phyloP scores from a whole-genome alignment of 2,888 invertebrate genomes.

The Iphiclides podalirius region DNA sequence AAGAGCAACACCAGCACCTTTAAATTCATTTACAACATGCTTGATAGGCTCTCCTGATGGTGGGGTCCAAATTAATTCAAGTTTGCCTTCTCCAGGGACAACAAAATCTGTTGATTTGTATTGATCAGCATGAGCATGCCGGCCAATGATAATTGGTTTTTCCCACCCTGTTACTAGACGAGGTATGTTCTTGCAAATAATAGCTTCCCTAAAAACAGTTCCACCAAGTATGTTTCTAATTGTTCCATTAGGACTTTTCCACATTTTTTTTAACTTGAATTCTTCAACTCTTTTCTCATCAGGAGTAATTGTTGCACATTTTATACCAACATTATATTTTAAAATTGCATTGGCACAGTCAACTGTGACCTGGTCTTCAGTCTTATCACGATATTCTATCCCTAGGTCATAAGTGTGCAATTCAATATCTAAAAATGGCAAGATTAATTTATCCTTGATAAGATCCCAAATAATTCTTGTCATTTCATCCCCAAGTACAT shows the following conservation, averaged over 20 bases:
- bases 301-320: slow-evolving; percentile 99
- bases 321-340: slow-evolving; percentile 98
- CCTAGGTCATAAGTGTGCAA: slow-evolving; percentile 96
- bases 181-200: slow-evolving; percentile 96
- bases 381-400: slow-evolving; percentile 95
- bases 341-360: slow-evolving; percentile 98
- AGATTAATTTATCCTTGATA: slow-evolving; percentile 97
- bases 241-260: slow-evolving; percentile 94
- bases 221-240: slow-evolving; percentile 93
- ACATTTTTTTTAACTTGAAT: slow-evolving; percentile 93
- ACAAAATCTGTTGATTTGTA: slow-evolving; percentile 98
- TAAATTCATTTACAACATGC: slow-evolving; percentile 90
- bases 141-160: slow-evolving; percentile 98
- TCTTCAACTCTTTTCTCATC: slow-evolving; percentile 97
- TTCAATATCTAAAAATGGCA: slow-evolving; percentile 97
- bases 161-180: slow-evolving; percentile 96
- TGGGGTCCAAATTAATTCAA: slow-evolving; percentile 91
- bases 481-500: slow-evolving; percentile 97
- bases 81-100: slow-evolving; percentile 93
- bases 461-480: slow-evolving; percentile 98
- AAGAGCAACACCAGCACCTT: slow-evolving; percentile 93
- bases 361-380: slow-evolving; percentile 96
- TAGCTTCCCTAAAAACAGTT: slow-evolving; percentile 91
- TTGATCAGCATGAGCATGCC: slow-evolving; percentile 99
- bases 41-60: slow-evolving; percentile 82